Percentiles rank a stretch among this genome's conserved stretches.
Evolutionary conservation across 2,113 vertebrate genomes (phyloP).

Genomic region (Symphodus melops): DNA sequence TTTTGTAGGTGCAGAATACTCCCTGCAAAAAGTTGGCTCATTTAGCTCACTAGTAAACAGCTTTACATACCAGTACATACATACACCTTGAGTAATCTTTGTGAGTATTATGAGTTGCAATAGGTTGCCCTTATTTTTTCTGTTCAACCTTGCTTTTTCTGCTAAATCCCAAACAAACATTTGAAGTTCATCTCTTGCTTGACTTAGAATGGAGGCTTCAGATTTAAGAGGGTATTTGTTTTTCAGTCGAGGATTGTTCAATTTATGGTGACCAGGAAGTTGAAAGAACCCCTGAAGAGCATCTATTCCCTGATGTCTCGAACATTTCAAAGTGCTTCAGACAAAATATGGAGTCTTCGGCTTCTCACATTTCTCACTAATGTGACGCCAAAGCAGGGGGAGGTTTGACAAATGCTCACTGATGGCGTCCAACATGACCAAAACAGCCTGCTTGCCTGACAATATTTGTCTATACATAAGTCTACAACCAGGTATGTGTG

Average conservation of each 20-base stretch:
- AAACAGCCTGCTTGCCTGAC: slow-evolving; percentile 9
- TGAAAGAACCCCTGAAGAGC: not conserved
- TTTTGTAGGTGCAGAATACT: too few species aligned
- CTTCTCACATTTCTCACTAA: slow-evolving; percentile 23
- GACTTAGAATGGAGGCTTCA: not conserved
- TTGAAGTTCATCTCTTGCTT: not conserved
- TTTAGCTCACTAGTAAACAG: too few species aligned
- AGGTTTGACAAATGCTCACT: not conserved
- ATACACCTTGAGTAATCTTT: too few species aligned
- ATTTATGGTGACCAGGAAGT: not conserved
- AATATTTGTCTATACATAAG: not conserved
- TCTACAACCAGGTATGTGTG: not conserved
- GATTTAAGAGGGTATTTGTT: not conserved
- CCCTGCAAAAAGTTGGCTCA: too few species aligned
- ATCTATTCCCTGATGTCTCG: not conserved
- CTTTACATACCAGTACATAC: too few species aligned
- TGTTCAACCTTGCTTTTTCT: not conserved
- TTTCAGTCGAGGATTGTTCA: slow-evolving; percentile 6
- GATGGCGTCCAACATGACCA: not conserved
- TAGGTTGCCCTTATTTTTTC: too few species aligned
- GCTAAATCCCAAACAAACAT: not conserved
- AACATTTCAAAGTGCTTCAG: slow-evolving; percentile 7
- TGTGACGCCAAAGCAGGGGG: slow-evolving; percentile 11
- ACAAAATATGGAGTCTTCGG: slow-evolving; percentile 22
- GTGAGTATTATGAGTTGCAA: too few species aligned